These are phyloP conservation scores for Myoxocephalus aenaeus DNA, from an alignment of 2,797 vertebrate genomes.

Conservation along the genomic window DNA sequence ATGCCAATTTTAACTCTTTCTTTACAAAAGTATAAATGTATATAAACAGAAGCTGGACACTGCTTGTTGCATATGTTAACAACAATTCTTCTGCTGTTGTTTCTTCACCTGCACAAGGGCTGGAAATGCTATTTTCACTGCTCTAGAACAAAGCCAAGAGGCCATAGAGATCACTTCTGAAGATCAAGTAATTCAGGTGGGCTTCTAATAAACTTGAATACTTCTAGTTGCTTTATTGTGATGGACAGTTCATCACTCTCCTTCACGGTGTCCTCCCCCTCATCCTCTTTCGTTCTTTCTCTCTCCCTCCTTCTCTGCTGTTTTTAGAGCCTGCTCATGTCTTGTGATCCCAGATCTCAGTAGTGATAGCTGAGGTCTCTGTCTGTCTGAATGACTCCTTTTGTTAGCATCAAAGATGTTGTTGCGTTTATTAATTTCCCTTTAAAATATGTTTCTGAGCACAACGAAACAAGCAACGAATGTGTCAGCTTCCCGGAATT, in stretches of 20 bases:
- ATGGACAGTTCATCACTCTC: not conserved
- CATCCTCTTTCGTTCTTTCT: not conserved
- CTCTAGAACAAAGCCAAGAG: conserved; percentile 98
- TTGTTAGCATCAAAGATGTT: conserved; percentile 47
- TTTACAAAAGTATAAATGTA: not conserved
- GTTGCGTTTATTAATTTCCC: conserved; percentile 35
- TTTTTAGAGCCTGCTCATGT: conserved; percentile 49
- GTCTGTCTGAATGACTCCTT: conserved; percentile 53
- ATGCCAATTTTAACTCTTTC: not conserved
- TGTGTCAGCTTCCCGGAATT: conserved; percentile 18
- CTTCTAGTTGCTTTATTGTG: conserved; percentile 7
- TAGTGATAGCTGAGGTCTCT: conserved; percentile 38
- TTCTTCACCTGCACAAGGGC: conserved; percentile 83
- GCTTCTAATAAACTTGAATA: conserved; percentile 11
- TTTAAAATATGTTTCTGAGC: conserved; percentile 36
- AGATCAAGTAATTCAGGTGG: conserved; percentile 96
- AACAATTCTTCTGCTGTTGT: conserved; percentile 39
- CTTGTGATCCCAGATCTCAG: conserved; percentile 63
- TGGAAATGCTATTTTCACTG: conserved; percentile 95
- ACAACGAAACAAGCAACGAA: conserved; percentile 18
- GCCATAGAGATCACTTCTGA: conserved; percentile 98
- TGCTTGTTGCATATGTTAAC: conserved; percentile 23
- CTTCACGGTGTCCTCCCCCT: not conserved
- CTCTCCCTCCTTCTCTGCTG: not conserved
- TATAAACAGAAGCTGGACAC: not conserved